Evolutionary conservation across 2,113 vertebrate genomes (phyloP).

Genomic region (Rousettus leschenaultii): DNA sequence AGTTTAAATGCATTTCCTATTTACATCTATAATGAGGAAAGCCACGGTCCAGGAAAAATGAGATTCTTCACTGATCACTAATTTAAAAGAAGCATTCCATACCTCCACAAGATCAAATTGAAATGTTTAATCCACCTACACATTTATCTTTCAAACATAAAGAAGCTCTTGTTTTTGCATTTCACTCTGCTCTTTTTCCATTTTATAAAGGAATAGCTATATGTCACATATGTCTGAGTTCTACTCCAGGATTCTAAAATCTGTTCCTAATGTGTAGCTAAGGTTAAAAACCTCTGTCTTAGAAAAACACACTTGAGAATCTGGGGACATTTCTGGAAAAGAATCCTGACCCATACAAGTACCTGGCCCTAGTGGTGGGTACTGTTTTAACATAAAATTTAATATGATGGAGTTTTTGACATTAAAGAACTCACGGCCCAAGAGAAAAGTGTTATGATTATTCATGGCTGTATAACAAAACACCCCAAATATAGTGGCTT

Average conservation of each 20-base stretch:
- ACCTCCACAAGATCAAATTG: not conserved
- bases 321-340: not conserved
- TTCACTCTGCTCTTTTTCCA: not conserved
- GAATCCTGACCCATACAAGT: not conserved
- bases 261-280: not conserved
- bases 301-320: not conserved
- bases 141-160: not conserved
- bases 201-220: slow-evolving; percentile 7
- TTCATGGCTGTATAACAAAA: not conserved
- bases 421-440: not conserved
- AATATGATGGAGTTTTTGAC: not conserved
- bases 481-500: not conserved
- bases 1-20: not conserved
- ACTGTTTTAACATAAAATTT: not conserved
- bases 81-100: not conserved
- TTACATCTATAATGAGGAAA: not conserved
- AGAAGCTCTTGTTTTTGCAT: not conserved
- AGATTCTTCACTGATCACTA: not conserved
- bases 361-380: not conserved
- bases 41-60: not conserved
- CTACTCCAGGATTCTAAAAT: not conserved
- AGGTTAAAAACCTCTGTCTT: not conserved
- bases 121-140: not conserved
- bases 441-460: not conserved
- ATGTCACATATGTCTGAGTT: not conserved